A percentile compares a stretch with the other conserved stretches of the same genome.
phyloP scores from a whole-genome alignment of 2,888 invertebrate genomes.

The Galeopsomyia nigrocyanea region DNA sequence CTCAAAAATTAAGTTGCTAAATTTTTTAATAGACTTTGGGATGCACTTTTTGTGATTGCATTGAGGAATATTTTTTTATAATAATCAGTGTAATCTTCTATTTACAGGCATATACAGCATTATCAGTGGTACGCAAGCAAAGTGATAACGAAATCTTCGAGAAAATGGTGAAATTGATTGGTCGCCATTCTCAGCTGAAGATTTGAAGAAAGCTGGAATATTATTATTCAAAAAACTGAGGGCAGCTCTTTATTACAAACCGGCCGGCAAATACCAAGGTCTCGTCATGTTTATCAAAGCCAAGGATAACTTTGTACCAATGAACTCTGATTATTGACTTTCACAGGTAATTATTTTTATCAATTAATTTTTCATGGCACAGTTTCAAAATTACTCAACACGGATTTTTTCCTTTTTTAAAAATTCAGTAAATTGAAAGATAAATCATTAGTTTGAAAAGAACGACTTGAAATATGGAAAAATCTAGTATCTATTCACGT shows the following conservation, averaged over 20 bases:
- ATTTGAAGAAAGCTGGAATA: slow-evolving; percentile 79
- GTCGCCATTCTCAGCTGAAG: slow-evolving; percentile 72
- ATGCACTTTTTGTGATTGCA: neutral
- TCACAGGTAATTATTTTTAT: slow-evolving; percentile 76
- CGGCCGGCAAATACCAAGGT: slow-evolving; percentile 75
- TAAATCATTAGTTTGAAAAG: no score
- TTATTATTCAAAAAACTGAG: slow-evolving; percentile 87
- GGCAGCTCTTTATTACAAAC: slow-evolving; percentile 84
- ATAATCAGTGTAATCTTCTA: slow-evolving; percentile 23
- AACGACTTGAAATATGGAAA: neutral
- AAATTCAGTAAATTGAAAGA: neutral
- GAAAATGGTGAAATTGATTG: slow-evolving; percentile 71
- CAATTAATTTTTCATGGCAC: no score
- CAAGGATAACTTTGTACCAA: slow-evolving; percentile 85
- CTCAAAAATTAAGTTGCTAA: no score
- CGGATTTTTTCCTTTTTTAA: no score
- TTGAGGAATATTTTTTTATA: neutral
- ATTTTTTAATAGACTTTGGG: no score
- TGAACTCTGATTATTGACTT: slow-evolving; percentile 92
- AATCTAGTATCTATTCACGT: slow-evolving; percentile 4
- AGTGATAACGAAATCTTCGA: slow-evolving; percentile 68
- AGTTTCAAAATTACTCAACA: slow-evolving; percentile 9
- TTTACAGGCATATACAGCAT: slow-evolving; percentile 62
- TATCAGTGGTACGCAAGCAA: slow-evolving; percentile 61
- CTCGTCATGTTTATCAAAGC: slow-evolving; percentile 88